phyloP scores from a whole-genome alignment of 2,797 vertebrate species.

The Tachyglossus aculeatus region DNA sequence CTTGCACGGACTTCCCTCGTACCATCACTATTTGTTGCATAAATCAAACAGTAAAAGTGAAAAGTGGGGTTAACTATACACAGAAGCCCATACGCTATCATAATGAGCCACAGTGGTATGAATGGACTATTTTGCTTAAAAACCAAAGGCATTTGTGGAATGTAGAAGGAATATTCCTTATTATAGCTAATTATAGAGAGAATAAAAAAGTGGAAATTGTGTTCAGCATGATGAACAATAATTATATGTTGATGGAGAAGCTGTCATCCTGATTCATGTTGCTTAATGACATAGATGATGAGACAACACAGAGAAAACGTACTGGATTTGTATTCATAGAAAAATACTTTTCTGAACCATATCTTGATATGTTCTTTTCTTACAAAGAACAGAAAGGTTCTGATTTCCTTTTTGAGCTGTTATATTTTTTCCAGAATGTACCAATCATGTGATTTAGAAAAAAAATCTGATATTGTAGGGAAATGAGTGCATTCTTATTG shows the following conservation, averaged over 20 bases:
- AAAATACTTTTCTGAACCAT: not conserved
- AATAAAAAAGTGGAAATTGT: too few species aligned
- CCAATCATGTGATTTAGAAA: too few species aligned
- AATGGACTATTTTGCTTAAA: not conserved
- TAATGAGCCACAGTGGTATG: not conserved
- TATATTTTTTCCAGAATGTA: too few species aligned
- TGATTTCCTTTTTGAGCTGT: not conserved
- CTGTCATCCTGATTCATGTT: not conserved
- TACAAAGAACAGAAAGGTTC: not conserved
- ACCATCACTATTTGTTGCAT: not conserved
- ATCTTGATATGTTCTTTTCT: not conserved
- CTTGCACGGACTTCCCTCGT: not conserved
- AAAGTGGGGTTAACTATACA: not conserved
- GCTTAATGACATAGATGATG: not conserved
- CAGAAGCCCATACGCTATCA: not conserved
- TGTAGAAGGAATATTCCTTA: not conserved
- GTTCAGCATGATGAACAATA: not conserved
- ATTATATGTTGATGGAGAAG: not conserved
- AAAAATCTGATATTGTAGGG: too few species aligned
- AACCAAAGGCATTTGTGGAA: not conserved
- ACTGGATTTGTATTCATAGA: not conserved
- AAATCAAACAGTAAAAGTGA: not conserved
- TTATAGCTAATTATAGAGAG: slow-evolving; percentile 22
- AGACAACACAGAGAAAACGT: not conserved
- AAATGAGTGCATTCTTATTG: too few species aligned